These are phyloP conservation scores for Stictonetta naevosa DNA, from an alignment of 2,113 vertebrate species.

Conservation along the genomic window DNA sequence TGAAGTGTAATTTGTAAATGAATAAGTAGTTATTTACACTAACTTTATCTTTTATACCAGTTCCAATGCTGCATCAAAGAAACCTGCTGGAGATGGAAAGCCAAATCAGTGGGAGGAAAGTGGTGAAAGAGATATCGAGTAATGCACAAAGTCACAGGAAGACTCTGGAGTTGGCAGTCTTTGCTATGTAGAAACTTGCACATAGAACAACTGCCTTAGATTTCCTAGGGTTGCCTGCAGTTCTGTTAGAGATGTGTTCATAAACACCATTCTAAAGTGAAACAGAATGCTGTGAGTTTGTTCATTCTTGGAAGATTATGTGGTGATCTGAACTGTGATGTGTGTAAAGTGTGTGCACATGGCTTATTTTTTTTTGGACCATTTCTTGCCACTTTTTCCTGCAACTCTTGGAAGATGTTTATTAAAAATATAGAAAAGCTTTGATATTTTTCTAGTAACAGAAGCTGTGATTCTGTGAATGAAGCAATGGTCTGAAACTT, in stretches of 20 bases:
- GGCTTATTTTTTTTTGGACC: constrained; percentile 62
- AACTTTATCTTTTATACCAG: background rate
- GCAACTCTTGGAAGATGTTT: constrained; percentile 53
- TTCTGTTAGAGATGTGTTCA: constrained; percentile 8
- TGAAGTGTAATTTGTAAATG: background rate
- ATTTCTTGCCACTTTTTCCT: constrained; percentile 37
- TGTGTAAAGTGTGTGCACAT: constrained; percentile 45
- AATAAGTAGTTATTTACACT: background rate
- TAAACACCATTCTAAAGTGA: constrained; percentile 47
- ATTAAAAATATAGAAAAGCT: constrained; percentile 63
- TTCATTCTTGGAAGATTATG: constrained; percentile 46
- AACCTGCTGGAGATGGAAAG: constrained; percentile 49
- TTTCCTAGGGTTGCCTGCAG: background rate
- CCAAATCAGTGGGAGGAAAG: constrained; percentile 58
- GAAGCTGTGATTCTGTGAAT: constrained; percentile 70
- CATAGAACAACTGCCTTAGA: constrained; percentile 72
- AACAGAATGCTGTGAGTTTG: constrained; percentile 69
- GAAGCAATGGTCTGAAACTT: constrained; percentile 66
- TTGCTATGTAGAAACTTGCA: constrained; percentile 42
- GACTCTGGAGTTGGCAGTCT: constrained; percentile 26
- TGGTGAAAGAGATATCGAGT: constrained; percentile 34
- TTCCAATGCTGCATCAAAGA: constrained; percentile 45
- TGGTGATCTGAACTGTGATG: constrained; percentile 49
- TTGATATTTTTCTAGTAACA: constrained; percentile 77
- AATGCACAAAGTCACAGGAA: constrained; percentile 37